Conservation (phyloP, 2,113 vertebrate species). For the Brienomyrus longianalis region DNA sequence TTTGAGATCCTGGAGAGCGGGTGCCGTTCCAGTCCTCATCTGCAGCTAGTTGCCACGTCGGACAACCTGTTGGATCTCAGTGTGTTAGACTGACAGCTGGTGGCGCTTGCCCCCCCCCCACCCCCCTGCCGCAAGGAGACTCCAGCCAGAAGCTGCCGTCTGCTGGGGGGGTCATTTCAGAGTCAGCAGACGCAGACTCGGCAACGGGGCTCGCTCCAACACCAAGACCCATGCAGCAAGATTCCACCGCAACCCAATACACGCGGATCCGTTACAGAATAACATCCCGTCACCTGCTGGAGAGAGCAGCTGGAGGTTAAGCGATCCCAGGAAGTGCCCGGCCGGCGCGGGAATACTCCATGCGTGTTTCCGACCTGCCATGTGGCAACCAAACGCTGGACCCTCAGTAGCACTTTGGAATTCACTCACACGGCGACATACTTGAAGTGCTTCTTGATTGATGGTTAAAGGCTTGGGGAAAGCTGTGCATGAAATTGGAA, state of each 20-base stretch:
- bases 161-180: slow-evolving; percentile 31
- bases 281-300: slow-evolving; percentile 22
- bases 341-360: background rate
- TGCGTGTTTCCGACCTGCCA: background rate
- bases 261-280: slow-evolving; percentile 31
- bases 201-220: background rate
- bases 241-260: slow-evolving; percentile 42
- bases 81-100: slow-evolving; percentile 28
- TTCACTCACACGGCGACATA: background rate
- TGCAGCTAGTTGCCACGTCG: background rate
- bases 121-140: slow-evolving; percentile 22
- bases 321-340: background rate
- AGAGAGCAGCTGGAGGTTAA: slow-evolving; percentile 32
- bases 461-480: background rate
- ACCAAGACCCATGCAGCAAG: slow-evolving; percentile 2
- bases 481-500: background rate
- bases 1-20: background rate
- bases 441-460: background rate
- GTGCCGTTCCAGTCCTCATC: background rate
- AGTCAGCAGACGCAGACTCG: slow-evolving; percentile 30
- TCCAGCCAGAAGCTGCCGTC: background rate
- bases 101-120: slow-evolving; percentile 13
- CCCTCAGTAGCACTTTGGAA: background rate
- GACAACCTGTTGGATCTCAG: slow-evolving; percentile 31
- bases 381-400: background rate